A percentile compares a stretch with the other conserved stretches of the same genome.
These are phyloP conservation scores for Brotula barbata DNA, from an alignment of 2,797 vertebrate species.

Conservation along the genomic window DNA sequence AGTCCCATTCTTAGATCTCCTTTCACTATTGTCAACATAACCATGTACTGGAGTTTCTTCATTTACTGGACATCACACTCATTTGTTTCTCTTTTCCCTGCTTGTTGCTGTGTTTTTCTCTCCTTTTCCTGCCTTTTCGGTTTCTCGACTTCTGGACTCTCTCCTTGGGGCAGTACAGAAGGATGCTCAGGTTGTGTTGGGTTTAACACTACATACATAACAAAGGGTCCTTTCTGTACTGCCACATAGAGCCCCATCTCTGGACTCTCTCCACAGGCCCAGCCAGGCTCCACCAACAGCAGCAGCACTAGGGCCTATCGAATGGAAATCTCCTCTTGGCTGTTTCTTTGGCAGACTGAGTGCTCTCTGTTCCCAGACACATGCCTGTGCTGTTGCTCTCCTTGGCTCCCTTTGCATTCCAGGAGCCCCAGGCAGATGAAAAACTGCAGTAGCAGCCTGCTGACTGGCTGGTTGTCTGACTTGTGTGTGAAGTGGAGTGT, in stretches of 20 bases:
- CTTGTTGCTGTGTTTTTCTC: neutral
- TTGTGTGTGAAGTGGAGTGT: conserved; percentile 62
- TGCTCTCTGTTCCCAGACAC: conserved; percentile 74
- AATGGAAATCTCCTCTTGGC: conserved; percentile 75
- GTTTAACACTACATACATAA: conserved; percentile 63
- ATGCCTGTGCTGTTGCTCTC: conserved; percentile 68
- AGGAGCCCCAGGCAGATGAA: conserved; percentile 74
- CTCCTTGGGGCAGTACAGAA: conserved; percentile 40
- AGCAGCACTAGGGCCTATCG: conserved; percentile 63
- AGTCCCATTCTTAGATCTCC: conserved; percentile 23
- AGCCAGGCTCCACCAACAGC: conserved; percentile 57
- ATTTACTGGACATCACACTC: neutral
- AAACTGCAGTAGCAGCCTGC: conserved; percentile 73
- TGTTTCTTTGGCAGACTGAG: conserved; percentile 75
- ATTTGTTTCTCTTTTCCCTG: neutral
- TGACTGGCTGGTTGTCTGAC: conserved; percentile 60
- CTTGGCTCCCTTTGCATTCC: conserved; percentile 72
- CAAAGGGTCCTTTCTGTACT: conserved; percentile 73
- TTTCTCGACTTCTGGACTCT: conserved; percentile 19
- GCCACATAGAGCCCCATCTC: conserved; percentile 60
- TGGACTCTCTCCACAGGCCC: conserved; percentile 59
- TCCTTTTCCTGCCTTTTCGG: conserved; percentile 11
- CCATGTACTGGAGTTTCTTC: conserved; percentile 8
- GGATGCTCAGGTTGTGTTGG: conserved; percentile 50
- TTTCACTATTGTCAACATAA: conserved; percentile 37